Evolutionary conservation across 2,797 vertebrate species (phyloP), one percentile per base, ranked within the genome.

Genomic region (Trematocara caparti): DNA sequence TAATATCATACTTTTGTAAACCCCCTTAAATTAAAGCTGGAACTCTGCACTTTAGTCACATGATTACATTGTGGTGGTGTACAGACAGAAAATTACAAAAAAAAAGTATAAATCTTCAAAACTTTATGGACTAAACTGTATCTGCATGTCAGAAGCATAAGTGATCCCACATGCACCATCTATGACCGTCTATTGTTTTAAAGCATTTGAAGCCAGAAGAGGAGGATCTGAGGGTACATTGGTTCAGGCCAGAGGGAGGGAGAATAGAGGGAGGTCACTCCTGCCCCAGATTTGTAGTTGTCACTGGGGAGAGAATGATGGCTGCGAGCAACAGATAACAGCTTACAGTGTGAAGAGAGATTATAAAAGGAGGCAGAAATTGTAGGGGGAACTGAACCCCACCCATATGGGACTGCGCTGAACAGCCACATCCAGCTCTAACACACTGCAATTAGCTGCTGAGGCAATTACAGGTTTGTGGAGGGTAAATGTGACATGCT

Each of bases 221-320:
- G 73, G 86, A 83, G 81, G 85, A 83, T 88, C 82, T 84, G 75
- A 85, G 57, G 83, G 51, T 62, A 85, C 79, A 84, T 81, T 76
- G 50, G 86, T 82, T 85, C 14, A 74, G 11, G 73, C 79, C 78
- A 84, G 80, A 88, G 76, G 75, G 57, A 82, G 83, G 85, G 72
- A 83, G 69, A 75, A 49, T 48, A 27, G 64, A 74, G 75, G 55
- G 78, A 89, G 88, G 86, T 89, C 83, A 86, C 73, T 76, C 43
- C 81, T 92, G 90, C 66, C 81, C 85, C 92, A 93, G 88, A 94
- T 94, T 91, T 92, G 85, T 71, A 92, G 86, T 89, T 92, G 90
- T 90, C 92, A 87, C 89, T 92, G 89, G 84, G 76, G 86, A 90
- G 85, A 94, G 92, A 95, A 91, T 92, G 87, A 93, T 94, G 83